Evolutionary conservation across 2,888 invertebrate species (phyloP).

Genomic region (Aphidoletes aphidimyza): DNA sequence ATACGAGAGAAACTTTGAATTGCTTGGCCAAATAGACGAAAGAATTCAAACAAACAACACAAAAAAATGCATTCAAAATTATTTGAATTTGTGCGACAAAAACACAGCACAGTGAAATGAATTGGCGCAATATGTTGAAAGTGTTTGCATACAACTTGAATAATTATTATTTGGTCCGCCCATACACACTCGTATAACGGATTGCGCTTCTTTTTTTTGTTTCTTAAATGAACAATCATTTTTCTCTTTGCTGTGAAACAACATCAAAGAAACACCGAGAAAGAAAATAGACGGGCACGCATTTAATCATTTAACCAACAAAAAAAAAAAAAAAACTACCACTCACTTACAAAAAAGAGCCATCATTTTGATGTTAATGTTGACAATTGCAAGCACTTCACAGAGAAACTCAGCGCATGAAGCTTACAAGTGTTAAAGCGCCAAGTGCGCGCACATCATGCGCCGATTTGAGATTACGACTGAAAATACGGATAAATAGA

Average conservation of each 20-base stretch:
- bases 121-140: not conserved
- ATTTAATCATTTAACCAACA: not conserved
- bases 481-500: not conserved
- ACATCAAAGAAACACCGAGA: not conserved
- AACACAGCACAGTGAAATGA: not conserved
- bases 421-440: too few relatives aligned
- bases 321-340: not conserved
- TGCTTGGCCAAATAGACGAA: too few relatives aligned
- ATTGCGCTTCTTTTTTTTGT: not conserved
- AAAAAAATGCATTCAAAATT: too few relatives aligned
- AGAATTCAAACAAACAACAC: not conserved
- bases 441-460: not conserved
- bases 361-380: too few relatives aligned
- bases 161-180: slow-evolving; percentile 1
- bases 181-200: not conserved
- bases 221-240: not conserved
- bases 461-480: not conserved
- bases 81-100: not conserved
- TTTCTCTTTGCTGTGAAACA: not conserved
- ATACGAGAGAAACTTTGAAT: not conserved
- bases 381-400: too few relatives aligned
- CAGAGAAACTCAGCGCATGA: too few relatives aligned
- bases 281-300: not conserved
- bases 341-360: too few relatives aligned
- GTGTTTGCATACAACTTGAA: not conserved